Evolutionary conservation across 2,797 vertebrate species (phyloP).

Genomic region (Pipistrellus kuhlii): DNA sequence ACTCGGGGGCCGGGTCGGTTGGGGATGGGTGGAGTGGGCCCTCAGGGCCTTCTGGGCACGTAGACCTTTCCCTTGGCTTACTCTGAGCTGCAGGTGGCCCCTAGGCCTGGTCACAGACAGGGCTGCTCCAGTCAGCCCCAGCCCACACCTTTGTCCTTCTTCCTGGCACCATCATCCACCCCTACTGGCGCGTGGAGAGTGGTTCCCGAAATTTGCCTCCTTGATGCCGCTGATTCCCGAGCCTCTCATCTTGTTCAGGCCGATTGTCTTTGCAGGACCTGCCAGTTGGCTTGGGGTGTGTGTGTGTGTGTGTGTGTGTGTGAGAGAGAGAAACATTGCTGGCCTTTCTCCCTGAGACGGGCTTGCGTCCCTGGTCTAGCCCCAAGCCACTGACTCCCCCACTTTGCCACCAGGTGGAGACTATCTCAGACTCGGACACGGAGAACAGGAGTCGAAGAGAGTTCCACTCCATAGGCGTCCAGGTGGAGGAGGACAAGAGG

Average conservation of each 20-base stretch:
- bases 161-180: background rate
- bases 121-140: background rate
- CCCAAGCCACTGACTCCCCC: slow-evolving; percentile 42
- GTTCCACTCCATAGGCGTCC: slow-evolving; percentile 98
- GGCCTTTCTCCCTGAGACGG: background rate
- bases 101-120: background rate
- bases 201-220: background rate
- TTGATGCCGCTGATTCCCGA: background rate
- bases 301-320: too few relatives aligned
- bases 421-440: slow-evolving; percentile 95
- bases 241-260: background rate
- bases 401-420: slow-evolving; percentile 89
- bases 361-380: background rate
- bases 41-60: background rate
- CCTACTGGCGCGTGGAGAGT: background rate
- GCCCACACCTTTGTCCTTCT: background rate
- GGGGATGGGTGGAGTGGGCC: background rate
- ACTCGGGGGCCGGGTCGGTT: too few relatives aligned
- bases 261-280: slow-evolving; percentile 1
- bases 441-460: slow-evolving; percentile 96
- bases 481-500: slow-evolving; percentile 99
- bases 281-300: background rate
- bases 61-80: background rate
- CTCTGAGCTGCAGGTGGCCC: background rate
- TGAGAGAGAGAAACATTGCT: background rate